Conservation (phyloP, 2,113 vertebrate genomes). For the Elanus axillaris region DNA sequence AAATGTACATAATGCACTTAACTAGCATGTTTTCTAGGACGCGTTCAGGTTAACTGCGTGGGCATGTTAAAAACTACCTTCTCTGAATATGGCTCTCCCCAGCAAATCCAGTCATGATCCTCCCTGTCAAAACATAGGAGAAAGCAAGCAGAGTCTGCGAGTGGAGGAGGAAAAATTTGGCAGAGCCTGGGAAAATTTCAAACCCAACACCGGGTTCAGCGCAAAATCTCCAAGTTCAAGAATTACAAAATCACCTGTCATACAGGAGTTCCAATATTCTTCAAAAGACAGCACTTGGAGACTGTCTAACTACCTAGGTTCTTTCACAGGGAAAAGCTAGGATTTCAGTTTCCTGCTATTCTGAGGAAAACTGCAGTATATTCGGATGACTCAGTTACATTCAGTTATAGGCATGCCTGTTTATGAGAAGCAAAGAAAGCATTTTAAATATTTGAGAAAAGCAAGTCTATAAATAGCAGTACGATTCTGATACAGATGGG, state of each 20-base stretch:
- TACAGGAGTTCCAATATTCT: not conserved
- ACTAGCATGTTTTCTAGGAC: not conserved
- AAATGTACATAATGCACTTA: not conserved
- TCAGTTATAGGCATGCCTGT: not conserved
- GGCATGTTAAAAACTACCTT: not conserved
- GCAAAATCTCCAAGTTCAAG: not conserved
- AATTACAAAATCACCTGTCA: not conserved
- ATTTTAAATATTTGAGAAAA: conserved; percentile 11
- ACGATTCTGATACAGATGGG: conserved; percentile 21
- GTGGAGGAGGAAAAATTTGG: not conserved
- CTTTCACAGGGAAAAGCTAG: not conserved
- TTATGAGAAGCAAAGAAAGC: not conserved
- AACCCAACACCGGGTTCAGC: not conserved
- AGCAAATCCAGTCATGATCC: not conserved
- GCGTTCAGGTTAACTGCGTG: not conserved
- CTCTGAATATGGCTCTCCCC: not conserved
- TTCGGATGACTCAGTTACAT: not conserved
- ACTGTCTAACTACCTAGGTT: not conserved
- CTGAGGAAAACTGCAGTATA: not conserved
- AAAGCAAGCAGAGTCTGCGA: not conserved
- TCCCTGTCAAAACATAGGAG: not conserved
- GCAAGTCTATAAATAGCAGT: conserved; percentile 29
- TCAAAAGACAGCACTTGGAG: not conserved
- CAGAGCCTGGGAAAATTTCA: not conserved
- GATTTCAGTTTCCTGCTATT: not conserved